Evolutionary conservation across 2,797 vertebrate genomes (phyloP).

Genomic region (Neosilurus hyrtlii): DNA sequence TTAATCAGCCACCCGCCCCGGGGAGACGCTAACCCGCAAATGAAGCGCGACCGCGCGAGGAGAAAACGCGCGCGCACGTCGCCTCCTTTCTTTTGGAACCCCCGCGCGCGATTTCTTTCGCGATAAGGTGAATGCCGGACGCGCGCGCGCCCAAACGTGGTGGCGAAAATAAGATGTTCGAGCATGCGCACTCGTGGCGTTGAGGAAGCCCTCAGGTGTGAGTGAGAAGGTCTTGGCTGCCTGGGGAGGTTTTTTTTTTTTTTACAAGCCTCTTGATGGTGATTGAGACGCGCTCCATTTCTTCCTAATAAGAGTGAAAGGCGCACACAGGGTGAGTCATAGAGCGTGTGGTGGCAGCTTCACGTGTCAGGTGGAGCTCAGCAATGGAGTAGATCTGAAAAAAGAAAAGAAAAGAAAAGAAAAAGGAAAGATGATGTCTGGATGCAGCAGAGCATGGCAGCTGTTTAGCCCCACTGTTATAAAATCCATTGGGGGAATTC

Average conservation of each 20-base stretch:
- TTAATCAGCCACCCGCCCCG: constrained; percentile 65
- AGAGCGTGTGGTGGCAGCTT: not conserved
- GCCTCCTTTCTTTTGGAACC: constrained; percentile 55
- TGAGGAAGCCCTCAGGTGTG: constrained; percentile 23
- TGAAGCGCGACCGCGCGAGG: constrained; percentile 59
- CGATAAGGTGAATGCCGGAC: constrained; percentile 44
- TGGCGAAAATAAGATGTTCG: constrained; percentile 9
- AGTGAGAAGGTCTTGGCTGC: too few species aligned
- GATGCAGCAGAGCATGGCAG: not conserved
- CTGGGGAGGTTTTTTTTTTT: too few species aligned
- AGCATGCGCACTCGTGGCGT: constrained; percentile 39
- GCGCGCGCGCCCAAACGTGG: constrained; percentile 42
- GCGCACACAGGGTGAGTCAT: not conserved
- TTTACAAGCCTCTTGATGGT: not conserved
- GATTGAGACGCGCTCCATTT: constrained; percentile 12
- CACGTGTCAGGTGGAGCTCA: not conserved
- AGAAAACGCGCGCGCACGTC: constrained; percentile 48
- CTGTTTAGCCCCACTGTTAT: constrained; percentile 14
- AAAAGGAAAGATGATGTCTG: not conserved
- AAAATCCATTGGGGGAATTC: constrained; percentile 8
- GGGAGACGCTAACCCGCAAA: constrained; percentile 65
- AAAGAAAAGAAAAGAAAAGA: too few species aligned
- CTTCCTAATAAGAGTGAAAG: not conserved
- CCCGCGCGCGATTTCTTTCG: constrained; percentile 50
- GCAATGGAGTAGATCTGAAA: too few species aligned